Evolutionary conservation across 2,888 invertebrate species (phyloP), one percentile per base, ranked within the genome.

Genomic region (Liposcelis brunnea): DNA sequence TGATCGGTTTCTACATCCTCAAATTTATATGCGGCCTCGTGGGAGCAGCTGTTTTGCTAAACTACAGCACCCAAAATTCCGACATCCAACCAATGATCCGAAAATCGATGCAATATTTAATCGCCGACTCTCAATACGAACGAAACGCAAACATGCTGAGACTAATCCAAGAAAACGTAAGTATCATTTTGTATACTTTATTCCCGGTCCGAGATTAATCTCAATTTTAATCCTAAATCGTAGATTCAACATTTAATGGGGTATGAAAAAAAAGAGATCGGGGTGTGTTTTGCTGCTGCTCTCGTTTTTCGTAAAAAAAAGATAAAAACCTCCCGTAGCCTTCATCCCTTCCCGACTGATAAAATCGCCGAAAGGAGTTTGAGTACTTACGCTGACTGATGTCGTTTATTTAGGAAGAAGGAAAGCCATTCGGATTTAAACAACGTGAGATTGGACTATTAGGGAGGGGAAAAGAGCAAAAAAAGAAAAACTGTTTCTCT

Each of bases 91-190:
- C 85, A 0, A 65, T 80, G 51, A 75, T 89, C 53, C 70, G 72
- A 47, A 71, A 74, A 37, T 74, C 79, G 42, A 74, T 89, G 66
- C 67, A 72, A 19, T 64, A 72, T 40, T 71, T 89, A 48, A 85
- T 90, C 53, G 72, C 55, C 40, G 56, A 82, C 54, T 80, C 84
- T 2, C 74, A 77, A 52, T 75, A 81, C 55, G 74, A 77, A 46
- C 69, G 70, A 51, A 77, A 81, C 42, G 64, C 72, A 44, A 67
- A 70, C 52, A 75, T 79, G 43, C 68, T 90, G 16, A 74, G 77
- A 55, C 74, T 81, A 70, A 77, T 89, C 40, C 89, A 90, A 60
- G 86, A 89, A 68, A 80, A 79, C 54, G 84, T 84, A 67, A 75
- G 77, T 66, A 43, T 31, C n/a, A n/a, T n/a, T n/a, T n/a, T n/a